A percentile compares a stretch with the other conserved stretches of the same genome.
These are phyloP conservation scores for Cerceris rybyensis DNA, from an alignment of 2,888 invertebrate genomes.

Conservation along the genomic window DNA sequence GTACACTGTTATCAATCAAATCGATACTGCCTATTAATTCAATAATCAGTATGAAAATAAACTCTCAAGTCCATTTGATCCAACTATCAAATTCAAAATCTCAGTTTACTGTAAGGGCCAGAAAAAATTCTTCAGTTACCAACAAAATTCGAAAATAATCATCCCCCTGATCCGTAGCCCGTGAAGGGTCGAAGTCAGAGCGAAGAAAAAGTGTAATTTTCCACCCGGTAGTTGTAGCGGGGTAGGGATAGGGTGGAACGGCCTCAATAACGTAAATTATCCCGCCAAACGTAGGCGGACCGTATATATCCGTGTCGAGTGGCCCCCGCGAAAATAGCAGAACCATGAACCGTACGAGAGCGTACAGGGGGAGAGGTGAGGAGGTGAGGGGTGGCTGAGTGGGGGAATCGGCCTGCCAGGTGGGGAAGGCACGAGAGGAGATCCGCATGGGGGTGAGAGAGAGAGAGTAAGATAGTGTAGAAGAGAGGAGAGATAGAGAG, in stretches of 20 bases:
- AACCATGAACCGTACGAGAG: conserved; percentile 66
- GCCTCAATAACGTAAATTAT: conserved; percentile 75
- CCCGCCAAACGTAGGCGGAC: conserved; percentile 65
- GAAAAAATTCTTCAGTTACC: too few species aligned
- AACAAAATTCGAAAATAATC: too few species aligned
- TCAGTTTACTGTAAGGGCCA: too few species aligned
- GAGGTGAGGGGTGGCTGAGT: conserved; percentile 10
- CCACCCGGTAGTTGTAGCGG: conserved; percentile 21
- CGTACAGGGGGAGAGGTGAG: conserved; percentile 1
- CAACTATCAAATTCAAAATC: too few species aligned
- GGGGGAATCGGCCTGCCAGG: conserved; percentile 13
- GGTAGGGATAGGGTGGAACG: conserved; percentile 53
- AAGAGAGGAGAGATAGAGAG: too few species aligned
- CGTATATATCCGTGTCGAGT: conserved; percentile 72
- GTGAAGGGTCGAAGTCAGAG: too few species aligned
- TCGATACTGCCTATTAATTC: too few species aligned
- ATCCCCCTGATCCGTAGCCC: too few species aligned
- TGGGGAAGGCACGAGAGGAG: background rate
- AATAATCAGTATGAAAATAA: too few species aligned
- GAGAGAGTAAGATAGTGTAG: conserved; percentile 47
- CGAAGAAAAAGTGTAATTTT: conserved; percentile 18
- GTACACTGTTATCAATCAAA: too few species aligned
- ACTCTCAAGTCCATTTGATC: too few species aligned
- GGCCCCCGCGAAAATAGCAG: conserved; percentile 76
- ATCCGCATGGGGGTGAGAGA: background rate